These are phyloP conservation scores for Flexamia atlantica DNA, from an alignment of 2,888 invertebrate species.

Conservation along the genomic window DNA sequence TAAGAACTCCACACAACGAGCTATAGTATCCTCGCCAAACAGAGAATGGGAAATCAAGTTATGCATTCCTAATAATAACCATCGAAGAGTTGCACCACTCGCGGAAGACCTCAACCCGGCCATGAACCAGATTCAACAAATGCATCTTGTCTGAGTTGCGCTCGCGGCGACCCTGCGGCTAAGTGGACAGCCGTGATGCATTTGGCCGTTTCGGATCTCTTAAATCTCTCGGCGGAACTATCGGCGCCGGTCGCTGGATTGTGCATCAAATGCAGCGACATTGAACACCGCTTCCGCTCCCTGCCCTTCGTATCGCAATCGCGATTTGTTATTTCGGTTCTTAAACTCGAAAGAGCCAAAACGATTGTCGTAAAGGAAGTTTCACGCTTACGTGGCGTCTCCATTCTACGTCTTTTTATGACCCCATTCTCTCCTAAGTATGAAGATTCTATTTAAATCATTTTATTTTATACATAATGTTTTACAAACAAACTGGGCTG, in stretches of 20 bases:
- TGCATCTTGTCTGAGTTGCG: background rate
- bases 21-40: no score
- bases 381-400: no score
- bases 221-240: slow-evolving; percentile 1
- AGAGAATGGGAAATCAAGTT: background rate
- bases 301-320: no score
- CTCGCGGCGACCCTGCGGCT: background rate
- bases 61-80: background rate
- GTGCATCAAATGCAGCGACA: background rate
- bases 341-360: no score
- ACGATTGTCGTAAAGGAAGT: no score
- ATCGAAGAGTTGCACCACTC: background rate
- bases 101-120: slow-evolving; percentile 6
- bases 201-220: background rate
- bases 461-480: no score
- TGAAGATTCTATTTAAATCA: no score
- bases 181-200: slow-evolving; percentile 38
- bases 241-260: background rate
- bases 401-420: no score
- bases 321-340: no score
- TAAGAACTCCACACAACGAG: no score
- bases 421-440: no score
- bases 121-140: slow-evolving; percentile 29
- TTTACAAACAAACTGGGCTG: no score
- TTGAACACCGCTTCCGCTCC: background rate